Conservation (phyloP, 2,888 invertebrate species). For the Azorinus chamasolen region DNA sequence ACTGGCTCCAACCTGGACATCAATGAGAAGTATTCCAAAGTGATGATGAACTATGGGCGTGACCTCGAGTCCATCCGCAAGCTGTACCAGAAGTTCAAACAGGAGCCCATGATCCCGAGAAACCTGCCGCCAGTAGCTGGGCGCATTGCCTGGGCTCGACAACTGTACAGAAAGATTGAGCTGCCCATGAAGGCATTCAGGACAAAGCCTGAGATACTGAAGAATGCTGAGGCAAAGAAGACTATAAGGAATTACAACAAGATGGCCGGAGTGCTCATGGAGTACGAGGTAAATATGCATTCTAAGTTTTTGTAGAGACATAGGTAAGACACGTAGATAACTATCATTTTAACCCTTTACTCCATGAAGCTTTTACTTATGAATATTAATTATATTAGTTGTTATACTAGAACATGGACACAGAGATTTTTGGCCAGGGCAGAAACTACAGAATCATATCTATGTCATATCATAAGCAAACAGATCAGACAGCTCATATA, state of each 20-base stretch:
- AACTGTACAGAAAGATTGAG: conserved; percentile 93
- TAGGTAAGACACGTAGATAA: too few species aligned
- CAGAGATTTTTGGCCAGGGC: too few species aligned
- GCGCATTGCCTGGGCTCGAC: conserved; percentile 91
- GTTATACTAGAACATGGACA: too few species aligned
- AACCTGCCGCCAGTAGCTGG: conserved; percentile 97
- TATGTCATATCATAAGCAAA: too few species aligned
- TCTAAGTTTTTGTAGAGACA: too few species aligned
- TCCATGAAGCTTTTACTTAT: too few species aligned
- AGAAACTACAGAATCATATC: too few species aligned
- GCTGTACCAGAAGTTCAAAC: conserved; percentile 94
- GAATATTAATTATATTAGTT: too few species aligned
- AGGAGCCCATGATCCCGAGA: conserved; percentile 95
- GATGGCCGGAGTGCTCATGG: conserved; percentile 86
- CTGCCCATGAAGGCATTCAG: conserved; percentile 90
- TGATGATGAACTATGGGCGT: conserved; percentile 88
- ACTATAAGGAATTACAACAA: conserved; percentile 86
- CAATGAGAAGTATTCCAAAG: conserved; percentile 86
- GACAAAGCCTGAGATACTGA: conserved; percentile 84
- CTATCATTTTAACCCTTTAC: neutral
- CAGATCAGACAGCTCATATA: too few species aligned
- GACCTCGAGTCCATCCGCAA: conserved; percentile 92
- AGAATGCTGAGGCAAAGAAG: conserved; percentile 85
- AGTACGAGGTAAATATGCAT: conserved; percentile 83
- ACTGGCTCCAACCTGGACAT: conserved; percentile 85